phyloP scores from a whole-genome alignment of 2,888 invertebrate genomes.

The Nomada flava region DNA sequence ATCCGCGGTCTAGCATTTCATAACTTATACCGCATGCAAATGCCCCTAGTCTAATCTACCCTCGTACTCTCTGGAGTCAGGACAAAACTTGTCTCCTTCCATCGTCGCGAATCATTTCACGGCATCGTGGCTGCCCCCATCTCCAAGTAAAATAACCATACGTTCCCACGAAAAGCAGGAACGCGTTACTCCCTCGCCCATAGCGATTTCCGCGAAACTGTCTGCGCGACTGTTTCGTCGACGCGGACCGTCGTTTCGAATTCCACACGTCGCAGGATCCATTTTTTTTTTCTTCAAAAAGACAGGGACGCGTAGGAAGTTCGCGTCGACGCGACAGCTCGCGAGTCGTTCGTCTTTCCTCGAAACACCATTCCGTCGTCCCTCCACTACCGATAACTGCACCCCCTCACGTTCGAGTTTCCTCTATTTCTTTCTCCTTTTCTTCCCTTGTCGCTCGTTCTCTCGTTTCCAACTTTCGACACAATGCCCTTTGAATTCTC shows the following conservation, averaged over 20 bases:
- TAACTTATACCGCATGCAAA: too few relatives aligned
- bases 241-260: conserved; percentile 18
- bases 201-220: conserved; percentile 5
- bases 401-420: conserved; percentile 32
- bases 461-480: conserved; percentile 76
- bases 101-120: conserved; percentile 28
- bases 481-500: conserved; percentile 80
- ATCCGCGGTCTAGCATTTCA: too few relatives aligned
- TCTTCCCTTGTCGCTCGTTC: conserved; percentile 16
- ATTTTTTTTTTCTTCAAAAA: conserved; percentile 48
- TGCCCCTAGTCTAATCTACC: neutral
- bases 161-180: neutral
- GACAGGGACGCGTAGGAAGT: conserved; percentile 41
- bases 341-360: conserved; percentile 47
- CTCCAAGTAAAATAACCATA: conserved; percentile 26
- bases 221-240: conserved; percentile 1
- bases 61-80: neutral
- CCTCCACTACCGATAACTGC: conserved; percentile 59
- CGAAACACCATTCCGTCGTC: conserved; percentile 2
- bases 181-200: neutral
- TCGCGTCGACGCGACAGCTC: conserved; percentile 21
- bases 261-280: conserved; percentile 4
- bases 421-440: conserved; percentile 40
- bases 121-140: conserved; percentile 12
- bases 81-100: neutral